Percentiles rank a stretch among this genome's conserved stretches.
Conservation (phyloP, 1,140 invertebrate genomes). For the Aphis craccivora region DNA sequence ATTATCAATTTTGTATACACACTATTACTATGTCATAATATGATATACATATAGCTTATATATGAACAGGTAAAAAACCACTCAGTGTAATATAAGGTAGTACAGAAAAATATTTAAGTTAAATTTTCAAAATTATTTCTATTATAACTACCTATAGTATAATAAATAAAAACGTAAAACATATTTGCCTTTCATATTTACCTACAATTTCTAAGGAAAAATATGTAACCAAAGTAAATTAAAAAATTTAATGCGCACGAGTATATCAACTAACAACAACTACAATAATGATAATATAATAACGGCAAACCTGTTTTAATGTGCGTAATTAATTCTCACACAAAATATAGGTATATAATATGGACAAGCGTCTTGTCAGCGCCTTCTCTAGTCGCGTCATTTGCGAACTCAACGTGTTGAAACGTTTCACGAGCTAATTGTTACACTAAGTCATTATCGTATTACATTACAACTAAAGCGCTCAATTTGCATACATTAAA, state of each 20-base stretch:
- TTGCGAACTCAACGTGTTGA: conserved; percentile 19
- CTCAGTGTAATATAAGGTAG: too few relatives aligned
- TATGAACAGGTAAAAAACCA: too few relatives aligned
- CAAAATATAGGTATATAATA: neutral
- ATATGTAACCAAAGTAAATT: neutral
- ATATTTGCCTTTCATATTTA: too few relatives aligned
- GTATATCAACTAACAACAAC: neutral
- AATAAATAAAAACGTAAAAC: too few relatives aligned
- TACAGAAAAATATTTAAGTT: too few relatives aligned
- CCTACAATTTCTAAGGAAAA: neutral
- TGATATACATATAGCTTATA: too few relatives aligned
- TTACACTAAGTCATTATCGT: conserved; percentile 15
- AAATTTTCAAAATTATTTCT: too few relatives aligned
- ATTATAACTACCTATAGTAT: too few relatives aligned
- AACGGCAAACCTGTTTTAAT: conserved; percentile 23
- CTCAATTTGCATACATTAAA: neutral
- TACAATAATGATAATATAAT: neutral
- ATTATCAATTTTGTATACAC: too few relatives aligned
- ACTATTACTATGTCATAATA: too few relatives aligned
- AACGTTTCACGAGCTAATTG: conserved; percentile 9
- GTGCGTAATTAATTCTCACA: conserved; percentile 19
- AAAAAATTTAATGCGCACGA: neutral
- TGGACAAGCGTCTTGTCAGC: conserved; percentile 24
- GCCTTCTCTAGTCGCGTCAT: neutral
- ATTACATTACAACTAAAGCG: neutral